phyloP scores from a whole-genome alignment of 2,113 vertebrate genomes.

The Pangasianodon gigas region DNA sequence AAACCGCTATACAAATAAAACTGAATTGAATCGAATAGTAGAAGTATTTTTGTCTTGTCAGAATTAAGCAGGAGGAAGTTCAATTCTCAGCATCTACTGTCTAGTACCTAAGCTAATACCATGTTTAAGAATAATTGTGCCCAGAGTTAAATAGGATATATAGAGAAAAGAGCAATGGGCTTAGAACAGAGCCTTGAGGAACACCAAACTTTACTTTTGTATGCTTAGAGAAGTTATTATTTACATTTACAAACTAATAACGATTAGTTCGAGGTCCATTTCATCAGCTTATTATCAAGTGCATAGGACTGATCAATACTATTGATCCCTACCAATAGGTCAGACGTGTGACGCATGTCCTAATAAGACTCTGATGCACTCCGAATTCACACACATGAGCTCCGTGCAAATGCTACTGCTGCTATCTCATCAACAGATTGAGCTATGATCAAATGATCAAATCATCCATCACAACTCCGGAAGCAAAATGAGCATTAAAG shows the following conservation, averaged over 20 bases:
- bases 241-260: background rate
- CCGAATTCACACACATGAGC: background rate
- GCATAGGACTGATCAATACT: background rate
- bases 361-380: conserved; percentile 22
- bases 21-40: no score
- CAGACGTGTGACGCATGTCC: conserved; percentile 19
- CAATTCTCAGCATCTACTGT: no score
- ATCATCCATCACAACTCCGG: background rate
- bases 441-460: background rate
- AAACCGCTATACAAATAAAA: no score
- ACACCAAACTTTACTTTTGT: background rate
- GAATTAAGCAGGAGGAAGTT: no score
- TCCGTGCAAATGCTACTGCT: conserved; percentile 4
- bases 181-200: background rate
- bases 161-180: background rate
- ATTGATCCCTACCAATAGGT: background rate
- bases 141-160: no score
- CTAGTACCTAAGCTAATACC: no score
- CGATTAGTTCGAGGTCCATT: background rate
- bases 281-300: background rate
- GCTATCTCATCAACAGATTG: background rate
- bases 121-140: no score
- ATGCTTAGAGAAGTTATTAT: no score
- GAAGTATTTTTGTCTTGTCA: no score
- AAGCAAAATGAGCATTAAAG: conserved; percentile 21